Base-by-base conservation (phyloP, 1,140 invertebrate genomes). In the Eumaeus atala region DNA sequence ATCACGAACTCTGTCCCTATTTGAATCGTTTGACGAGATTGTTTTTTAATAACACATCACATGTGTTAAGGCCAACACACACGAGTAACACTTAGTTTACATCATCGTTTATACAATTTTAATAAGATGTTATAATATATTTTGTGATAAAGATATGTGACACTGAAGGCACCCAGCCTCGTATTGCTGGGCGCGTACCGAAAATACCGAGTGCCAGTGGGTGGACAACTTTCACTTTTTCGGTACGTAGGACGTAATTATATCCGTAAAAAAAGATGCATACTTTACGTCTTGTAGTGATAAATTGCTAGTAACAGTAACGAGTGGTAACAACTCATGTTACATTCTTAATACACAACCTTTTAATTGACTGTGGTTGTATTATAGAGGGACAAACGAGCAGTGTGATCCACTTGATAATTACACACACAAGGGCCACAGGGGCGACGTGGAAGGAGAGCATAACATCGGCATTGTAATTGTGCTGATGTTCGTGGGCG, bases 171-270 rank as follows among this genome's bases (percentile, higher is more conserved):
- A 16, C 14, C 12, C 40, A 16, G 40, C 2, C 16, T 17, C 7
- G 40, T 44, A 42, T 34, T 55, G 35, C 33, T 47, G 12, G 42
- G 40, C 38, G 33, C 51, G 51, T 44, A 28, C 38, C 63, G 64
- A 71, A 72, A 77, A 61, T 67, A 58, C 64, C 78, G 60, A 65
- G 70, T 62, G 64, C 60, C 62, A 64, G 74, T 74, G 74, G 75
- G 75, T 74, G 67, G 74, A 74, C 81, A 74, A 80, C 81, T 82
- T 82, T 80, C 78, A 74, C 73, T 83, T 77, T 67, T 65, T 55
- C 50, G 56, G 58, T 66, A 47, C 65, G 61, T 70, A 51, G 52
- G 47, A 54, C 49, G 61, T 58, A 64, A 62, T 65, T 64, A 49
- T 48, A 49, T 53, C 21, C 34, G 34, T 17, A 48, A 18, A 36